A percentile compares a stretch with the other conserved stretches of the same genome.
phyloP scores from a whole-genome alignment of 2,113 vertebrate genomes.

The Psephotus haematonotus region DNA sequence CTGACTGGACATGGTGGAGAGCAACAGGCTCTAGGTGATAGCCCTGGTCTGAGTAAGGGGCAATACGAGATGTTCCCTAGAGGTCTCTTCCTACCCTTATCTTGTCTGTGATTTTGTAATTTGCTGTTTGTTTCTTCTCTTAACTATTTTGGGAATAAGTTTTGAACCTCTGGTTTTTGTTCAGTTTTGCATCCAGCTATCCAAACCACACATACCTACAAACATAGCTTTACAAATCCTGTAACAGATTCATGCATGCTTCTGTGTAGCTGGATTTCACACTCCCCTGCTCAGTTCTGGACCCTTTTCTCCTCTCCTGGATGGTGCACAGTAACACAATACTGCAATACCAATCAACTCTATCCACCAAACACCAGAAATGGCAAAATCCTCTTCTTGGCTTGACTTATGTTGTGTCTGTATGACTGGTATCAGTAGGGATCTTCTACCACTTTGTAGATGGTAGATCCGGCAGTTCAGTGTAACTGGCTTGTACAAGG shows the following conservation, averaged over 20 bases:
- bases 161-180: background rate
- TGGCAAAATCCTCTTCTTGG: background rate
- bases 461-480: background rate
- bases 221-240: background rate
- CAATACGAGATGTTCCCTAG: background rate
- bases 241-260: background rate
- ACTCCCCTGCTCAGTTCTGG: background rate
- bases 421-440: background rate
- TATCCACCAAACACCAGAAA: background rate
- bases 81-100: background rate
- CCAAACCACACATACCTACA: background rate
- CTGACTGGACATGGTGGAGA: background rate
- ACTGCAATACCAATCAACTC: background rate
- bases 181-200: background rate
- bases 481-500: background rate
- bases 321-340: background rate
- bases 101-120: background rate
- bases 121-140: background rate
- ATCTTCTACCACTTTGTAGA: background rate
- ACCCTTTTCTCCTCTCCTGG: background rate
- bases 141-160: background rate
- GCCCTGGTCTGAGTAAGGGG: background rate
- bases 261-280: background rate
- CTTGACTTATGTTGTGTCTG: background rate
- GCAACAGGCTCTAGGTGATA: background rate